Evolutionary conservation across 1,140 invertebrate genomes (phyloP).

Genomic region (Drosophila hydei): DNA sequence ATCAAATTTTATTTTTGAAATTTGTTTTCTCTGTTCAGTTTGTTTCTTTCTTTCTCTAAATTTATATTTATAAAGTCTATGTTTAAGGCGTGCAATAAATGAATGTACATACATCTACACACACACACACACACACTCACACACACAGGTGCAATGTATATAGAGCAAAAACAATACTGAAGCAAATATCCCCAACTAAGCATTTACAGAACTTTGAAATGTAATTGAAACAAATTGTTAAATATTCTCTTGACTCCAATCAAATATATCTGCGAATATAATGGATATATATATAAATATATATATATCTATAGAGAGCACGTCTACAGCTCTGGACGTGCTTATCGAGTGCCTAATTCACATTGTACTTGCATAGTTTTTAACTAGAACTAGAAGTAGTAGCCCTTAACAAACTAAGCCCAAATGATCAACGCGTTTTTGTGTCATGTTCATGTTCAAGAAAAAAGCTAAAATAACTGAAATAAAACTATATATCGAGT

Average conservation of each 20-base stretch:
- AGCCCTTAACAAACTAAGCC: slow-evolving; percentile 39
- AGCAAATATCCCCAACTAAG: slow-evolving; percentile 2
- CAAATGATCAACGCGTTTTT: slow-evolving; percentile 41
- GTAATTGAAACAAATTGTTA: slow-evolving; percentile 23
- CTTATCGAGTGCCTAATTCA: slow-evolving; percentile 39
- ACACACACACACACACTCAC: slow-evolving; percentile 2
- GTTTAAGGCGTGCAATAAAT: slow-evolving; percentile 55
- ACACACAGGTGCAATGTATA: slow-evolving; percentile 46
- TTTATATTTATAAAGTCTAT: slow-evolving; percentile 44
- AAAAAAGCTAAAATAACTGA: slow-evolving; percentile 37
- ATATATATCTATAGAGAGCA: slow-evolving; percentile 8
- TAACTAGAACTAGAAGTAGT: slow-evolving; percentile 52
- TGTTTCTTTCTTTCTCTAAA: slow-evolving; percentile 13
- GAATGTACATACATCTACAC: slow-evolving; percentile 46
- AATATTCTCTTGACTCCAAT: slow-evolving; percentile 33
- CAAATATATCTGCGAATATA: slow-evolving; percentile 12
- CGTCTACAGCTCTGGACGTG: neutral
- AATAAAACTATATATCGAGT: slow-evolving; percentile 51
- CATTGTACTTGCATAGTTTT: slow-evolving; percentile 46
- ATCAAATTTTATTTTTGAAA: no score
- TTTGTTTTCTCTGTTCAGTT: slow-evolving; percentile 1
- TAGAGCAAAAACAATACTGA: slow-evolving; percentile 34
- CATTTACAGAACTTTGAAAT: slow-evolving; percentile 34
- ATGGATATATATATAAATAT: neutral
- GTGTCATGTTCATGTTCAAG: slow-evolving; percentile 56